A percentile compares a stretch with the other conserved stretches of the same genome.
Conservation (phyloP, 2,888 invertebrate genomes). For the Cosmia trapezina region DNA sequence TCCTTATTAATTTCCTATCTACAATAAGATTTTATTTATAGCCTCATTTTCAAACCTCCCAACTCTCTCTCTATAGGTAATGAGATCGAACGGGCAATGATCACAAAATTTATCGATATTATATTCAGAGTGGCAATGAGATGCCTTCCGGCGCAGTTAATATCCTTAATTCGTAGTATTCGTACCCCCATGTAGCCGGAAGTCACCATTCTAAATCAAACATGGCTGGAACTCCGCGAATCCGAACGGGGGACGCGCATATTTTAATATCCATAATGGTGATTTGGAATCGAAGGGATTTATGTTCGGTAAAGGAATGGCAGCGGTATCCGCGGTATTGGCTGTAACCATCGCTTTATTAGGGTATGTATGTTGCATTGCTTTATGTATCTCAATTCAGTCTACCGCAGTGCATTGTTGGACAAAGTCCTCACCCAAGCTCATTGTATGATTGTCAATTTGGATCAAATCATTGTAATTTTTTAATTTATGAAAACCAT, state of each 20-base stretch:
- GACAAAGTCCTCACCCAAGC: background rate
- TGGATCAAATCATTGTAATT: too few relatives aligned
- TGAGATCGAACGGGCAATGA: slow-evolving; percentile 69
- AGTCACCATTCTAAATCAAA: slow-evolving; percentile 89
- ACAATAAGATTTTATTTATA: slow-evolving; percentile 44
- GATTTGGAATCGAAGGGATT: slow-evolving; percentile 58
- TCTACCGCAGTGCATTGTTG: background rate
- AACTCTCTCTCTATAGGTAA: slow-evolving; percentile 59
- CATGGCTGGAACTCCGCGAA: slow-evolving; percentile 80
- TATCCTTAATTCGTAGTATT: slow-evolving; percentile 83
- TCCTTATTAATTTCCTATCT: slow-evolving; percentile 42
- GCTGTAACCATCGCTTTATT: slow-evolving; percentile 18
- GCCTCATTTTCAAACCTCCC: slow-evolving; percentile 47
- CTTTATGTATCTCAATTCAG: background rate
- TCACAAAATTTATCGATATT: slow-evolving; percentile 80
- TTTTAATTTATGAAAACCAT: too few relatives aligned
- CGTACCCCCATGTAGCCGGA: slow-evolving; percentile 81
- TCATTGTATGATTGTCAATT: background rate
- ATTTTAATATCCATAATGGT: slow-evolving; percentile 82
- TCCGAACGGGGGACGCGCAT: slow-evolving; percentile 77
- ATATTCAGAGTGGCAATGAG: slow-evolving; percentile 80
- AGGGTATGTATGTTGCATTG: slow-evolving; percentile 5
- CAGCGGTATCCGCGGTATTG: slow-evolving; percentile 7
- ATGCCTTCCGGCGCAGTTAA: slow-evolving; percentile 78
- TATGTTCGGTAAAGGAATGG: slow-evolving; percentile 43